These are phyloP conservation scores for Pyrocephalus nanus DNA, from an alignment of 2,797 vertebrate genomes.

Conservation along the genomic window DNA sequence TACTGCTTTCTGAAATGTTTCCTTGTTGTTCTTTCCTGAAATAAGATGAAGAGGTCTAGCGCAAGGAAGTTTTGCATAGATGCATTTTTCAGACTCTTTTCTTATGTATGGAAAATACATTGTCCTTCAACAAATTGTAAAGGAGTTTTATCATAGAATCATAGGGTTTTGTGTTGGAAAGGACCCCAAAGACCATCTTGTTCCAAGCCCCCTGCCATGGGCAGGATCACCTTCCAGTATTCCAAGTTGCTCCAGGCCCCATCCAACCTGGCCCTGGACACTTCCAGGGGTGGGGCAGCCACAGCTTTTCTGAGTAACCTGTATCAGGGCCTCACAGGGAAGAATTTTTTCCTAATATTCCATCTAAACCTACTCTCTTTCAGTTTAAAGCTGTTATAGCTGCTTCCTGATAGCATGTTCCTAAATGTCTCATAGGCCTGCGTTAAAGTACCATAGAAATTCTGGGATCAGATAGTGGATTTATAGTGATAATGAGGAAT, in stretches of 20 bases:
- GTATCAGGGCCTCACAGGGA: neutral
- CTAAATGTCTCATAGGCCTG: neutral
- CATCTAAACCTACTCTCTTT: neutral
- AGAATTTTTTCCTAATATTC: neutral
- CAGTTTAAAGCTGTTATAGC: neutral
- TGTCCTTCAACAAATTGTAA: neutral
- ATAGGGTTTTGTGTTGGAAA: neutral
- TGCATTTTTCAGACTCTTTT: neutral
- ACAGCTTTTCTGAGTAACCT: neutral
- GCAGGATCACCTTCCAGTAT: too few relatives aligned
- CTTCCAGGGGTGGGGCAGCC: neutral
- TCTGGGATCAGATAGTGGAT: neutral
- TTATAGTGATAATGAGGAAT: neutral
- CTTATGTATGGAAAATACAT: neutral
- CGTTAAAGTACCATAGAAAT: neutral
- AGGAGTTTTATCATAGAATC: neutral
- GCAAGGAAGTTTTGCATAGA: neutral
- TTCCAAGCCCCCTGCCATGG: neutral
- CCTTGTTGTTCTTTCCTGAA: neutral
- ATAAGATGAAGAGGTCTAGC: neutral
- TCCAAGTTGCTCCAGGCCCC: neutral
- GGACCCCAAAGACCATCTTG: neutral
- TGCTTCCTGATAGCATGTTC: neutral
- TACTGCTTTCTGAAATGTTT: neutral
- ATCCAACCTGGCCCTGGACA: neutral